Evolutionary conservation across 1,140 invertebrate genomes (phyloP), one percentile per base, ranked within the genome.

Genomic region (Sarcophaga peregrina): DNA sequence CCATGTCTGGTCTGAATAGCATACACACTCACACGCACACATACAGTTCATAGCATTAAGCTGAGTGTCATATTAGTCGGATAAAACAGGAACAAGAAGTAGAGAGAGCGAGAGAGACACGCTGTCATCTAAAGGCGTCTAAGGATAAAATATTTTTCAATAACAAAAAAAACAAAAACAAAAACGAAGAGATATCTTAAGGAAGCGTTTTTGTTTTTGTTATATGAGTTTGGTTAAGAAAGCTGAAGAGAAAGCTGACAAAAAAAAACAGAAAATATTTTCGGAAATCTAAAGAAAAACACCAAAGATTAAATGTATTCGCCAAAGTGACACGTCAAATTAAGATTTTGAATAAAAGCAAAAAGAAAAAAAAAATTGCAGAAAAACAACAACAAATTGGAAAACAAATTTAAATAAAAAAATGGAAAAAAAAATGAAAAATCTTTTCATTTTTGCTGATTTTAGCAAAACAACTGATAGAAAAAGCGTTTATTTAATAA

Each of bases 261-360:
- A 52, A 46, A 74, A 25, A 46, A 74, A 46, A 25, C 15, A 5
- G n/a, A 72, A 72, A 17, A 72, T 72, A 37, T 37, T 37, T 37
- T 37, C 25, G 25, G 25, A 37, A 37, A 37, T 37, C 25, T 37
- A 37, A 37, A 37, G 25, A 4, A 68, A 68, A 68, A 68, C 62
- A 68, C 5, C 62, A 8, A 9, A 68, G 62, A 68, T 7, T n/a
- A 25, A 68, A 62, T 62, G 54, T 76, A n/a, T 76, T 76, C 48
- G 47, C 45, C 13, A 78, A 20, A 78, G 11, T 78, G 75, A 78
- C 75, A 78, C 50, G n/a, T 78, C 75, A 78, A 78, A 78, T 78
- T 78, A 78, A 78, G 75, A 78, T 50, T 78, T 78, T n/a, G n/a
- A n/a, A 78, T 52, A 78, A n/a, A 46, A 76, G n/a, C 13, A 78